Evolutionary conservation across 1,140 invertebrate species (phyloP), one percentile per base, ranked within the genome.

Genomic region (Melipona quadrifasciata): DNA sequence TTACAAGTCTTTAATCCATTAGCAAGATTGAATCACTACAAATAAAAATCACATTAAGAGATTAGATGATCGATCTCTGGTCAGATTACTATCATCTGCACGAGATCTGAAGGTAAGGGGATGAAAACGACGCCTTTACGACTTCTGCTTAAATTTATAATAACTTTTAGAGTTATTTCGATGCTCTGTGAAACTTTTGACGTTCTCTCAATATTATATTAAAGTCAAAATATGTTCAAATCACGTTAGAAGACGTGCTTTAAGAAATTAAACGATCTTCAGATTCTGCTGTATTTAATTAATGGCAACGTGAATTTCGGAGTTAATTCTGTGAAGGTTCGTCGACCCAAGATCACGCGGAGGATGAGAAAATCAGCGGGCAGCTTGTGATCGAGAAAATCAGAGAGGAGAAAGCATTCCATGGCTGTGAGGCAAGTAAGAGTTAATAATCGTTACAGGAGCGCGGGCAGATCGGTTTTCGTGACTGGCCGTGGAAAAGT

Each of bases 351-450:
- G 10, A n/a, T 70, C 21, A 55, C 77, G 64, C 27, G 64, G 10
- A 8, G 24, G 24, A n/a, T 11, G 68, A 51, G 57, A 51, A 73
- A 61, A 31, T 14, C n/a, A 4, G 12, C 34, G n/a, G 24, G 16
- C 8, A 31, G 31, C 34, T 24, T 64, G 16, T 21, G 47, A 53
- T 74, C 39, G 74, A 67, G 34, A 57, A 78, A 83, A 68, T 57
- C 16, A 21, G 16, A 64, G 68, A 64, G 68, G 72, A 68, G 74
- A 68, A 83, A 76, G 55, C 61, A 78, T 47, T 57, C 2, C 24
- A 16, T 24, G 31, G 34, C 51, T 83, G 53, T 31, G 61, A 21
- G 47, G 64, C 74, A 83, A 78, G 74, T 68, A 83, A 68, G 68
- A 83, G 74, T 82, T 34, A 57, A 68, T 57, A 77, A 55, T 31